phyloP scores from a whole-genome alignment of 2,113 vertebrate genomes.

The Xyrauchen texanus region DNA sequence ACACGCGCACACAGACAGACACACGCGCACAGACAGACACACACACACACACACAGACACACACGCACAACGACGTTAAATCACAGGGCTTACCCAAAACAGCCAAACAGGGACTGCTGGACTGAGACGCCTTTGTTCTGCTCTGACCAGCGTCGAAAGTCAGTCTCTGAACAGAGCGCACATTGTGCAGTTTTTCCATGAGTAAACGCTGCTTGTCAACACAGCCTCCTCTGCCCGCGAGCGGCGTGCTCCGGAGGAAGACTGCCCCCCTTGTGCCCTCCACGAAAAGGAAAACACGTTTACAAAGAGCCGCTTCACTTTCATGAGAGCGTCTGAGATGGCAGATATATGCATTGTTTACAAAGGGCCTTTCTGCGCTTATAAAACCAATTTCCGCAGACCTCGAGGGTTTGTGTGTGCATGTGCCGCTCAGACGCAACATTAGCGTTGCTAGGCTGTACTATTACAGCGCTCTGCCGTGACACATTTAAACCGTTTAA shows the following conservation, averaged over 20 bases:
- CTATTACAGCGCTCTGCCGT: constrained; percentile 54
- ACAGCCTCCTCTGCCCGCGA: constrained; percentile 41
- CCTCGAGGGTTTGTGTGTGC: constrained; percentile 19
- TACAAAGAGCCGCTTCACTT: constrained; percentile 70
- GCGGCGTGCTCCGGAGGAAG: constrained; percentile 58
- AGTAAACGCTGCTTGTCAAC: constrained; percentile 80
- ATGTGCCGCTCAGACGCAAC: constrained; percentile 48
- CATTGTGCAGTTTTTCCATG: constrained; percentile 82
- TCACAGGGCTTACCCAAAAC: constrained; percentile 67
- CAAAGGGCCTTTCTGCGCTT: constrained; percentile 66
- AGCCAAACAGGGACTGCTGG: constrained; percentile 67
- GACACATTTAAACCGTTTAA: constrained; percentile 61
- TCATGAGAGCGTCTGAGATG: constrained; percentile 68
- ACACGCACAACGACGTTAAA: too few relatives aligned
- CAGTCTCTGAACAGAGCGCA: constrained; percentile 76
- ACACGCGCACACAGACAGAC: too few relatives aligned
- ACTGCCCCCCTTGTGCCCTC: constrained; percentile 69
- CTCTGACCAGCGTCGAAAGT: constrained; percentile 79
- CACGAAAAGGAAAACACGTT: constrained; percentile 60
- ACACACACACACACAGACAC: too few relatives aligned
- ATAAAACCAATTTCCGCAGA: constrained; percentile 67
- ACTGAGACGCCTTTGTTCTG: constrained; percentile 82
- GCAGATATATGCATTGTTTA: constrained; percentile 72
- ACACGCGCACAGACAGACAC: too few relatives aligned
- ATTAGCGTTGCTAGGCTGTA: constrained; percentile 55